Evolutionary conservation across 2,113 vertebrate genomes (phyloP).

Genomic region (Siniperca chuatsi): DNA sequence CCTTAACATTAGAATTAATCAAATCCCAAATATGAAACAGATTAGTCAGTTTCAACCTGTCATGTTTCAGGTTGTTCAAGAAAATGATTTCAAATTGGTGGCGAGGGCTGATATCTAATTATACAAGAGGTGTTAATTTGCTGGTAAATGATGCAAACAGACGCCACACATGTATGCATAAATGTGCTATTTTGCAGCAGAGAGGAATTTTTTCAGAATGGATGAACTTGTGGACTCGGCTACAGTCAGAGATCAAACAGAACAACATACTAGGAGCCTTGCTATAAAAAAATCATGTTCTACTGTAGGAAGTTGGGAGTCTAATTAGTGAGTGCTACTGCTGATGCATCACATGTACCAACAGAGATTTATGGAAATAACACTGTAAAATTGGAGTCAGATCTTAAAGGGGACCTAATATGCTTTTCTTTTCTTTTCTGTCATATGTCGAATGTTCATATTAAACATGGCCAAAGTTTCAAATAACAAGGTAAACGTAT

Average conservation of each 20-base stretch:
- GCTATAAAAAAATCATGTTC: background rate
- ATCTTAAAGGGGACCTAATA: slow-evolving; percentile 16
- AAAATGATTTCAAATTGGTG: slow-evolving; percentile 11
- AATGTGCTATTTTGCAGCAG: background rate
- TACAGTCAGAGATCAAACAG: background rate
- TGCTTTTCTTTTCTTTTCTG: too few relatives aligned
- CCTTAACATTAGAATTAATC: slow-evolving; percentile 37
- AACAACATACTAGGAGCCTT: background rate
- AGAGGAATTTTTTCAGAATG: background rate
- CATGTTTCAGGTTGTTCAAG: slow-evolving; percentile 11
- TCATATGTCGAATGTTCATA: too few relatives aligned
- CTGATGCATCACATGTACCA: slow-evolving; percentile 7
- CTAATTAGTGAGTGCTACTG: slow-evolving; percentile 31
- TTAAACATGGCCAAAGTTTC: too few relatives aligned
- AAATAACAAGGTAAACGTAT: too few relatives aligned
- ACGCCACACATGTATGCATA: slow-evolving; percentile 1
- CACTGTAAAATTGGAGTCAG: slow-evolving; percentile 15
- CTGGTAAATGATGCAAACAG: slow-evolving; percentile 8
- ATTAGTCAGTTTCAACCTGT: slow-evolving; percentile 35
- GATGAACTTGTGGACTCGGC: background rate
- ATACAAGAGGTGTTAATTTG: slow-evolving; percentile 12
- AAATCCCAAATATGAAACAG: slow-evolving; percentile 40
- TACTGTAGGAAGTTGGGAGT: background rate
- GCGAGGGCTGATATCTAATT: background rate
- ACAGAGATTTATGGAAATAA: slow-evolving; percentile 19